Percentiles rank a stretch among this genome's conserved stretches.
These are phyloP conservation scores for Acheta domesticus DNA, from an alignment of 2,888 invertebrate species.

Conservation along the genomic window DNA sequence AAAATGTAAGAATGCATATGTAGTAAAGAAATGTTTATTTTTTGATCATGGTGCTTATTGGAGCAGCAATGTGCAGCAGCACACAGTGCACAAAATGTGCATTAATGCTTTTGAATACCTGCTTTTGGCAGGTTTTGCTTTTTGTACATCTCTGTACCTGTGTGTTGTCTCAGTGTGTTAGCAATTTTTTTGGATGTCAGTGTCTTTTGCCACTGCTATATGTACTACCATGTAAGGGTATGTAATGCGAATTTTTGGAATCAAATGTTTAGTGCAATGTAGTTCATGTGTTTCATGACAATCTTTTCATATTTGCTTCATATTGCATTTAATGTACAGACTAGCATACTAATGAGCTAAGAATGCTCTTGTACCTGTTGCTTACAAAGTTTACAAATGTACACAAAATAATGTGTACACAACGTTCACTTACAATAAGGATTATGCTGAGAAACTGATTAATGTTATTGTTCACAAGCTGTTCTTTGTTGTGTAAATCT, in stretches of 20 bases:
- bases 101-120: background rate
- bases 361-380: background rate
- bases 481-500: too few species aligned
- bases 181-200: background rate
- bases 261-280: constrained; percentile 3
- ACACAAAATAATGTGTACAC: too few species aligned
- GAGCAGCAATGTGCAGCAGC: background rate
- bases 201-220: background rate
- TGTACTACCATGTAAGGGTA: background rate
- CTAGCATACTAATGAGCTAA: background rate
- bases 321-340: background rate
- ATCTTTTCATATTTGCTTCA: constrained; percentile 2
- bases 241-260: background rate
- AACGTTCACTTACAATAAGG: too few species aligned
- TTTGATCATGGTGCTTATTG: constrained; percentile 9
- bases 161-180: background rate
- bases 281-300: constrained; percentile 2
- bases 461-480: too few species aligned
- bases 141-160: constrained; percentile 1
- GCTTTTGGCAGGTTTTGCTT: background rate
- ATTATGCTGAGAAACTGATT: too few species aligned
- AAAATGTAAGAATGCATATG: background rate
- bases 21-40: constrained; percentile 7
- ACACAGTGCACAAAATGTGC: background rate
- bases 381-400: background rate